These are phyloP conservation scores for Falco peregrinus DNA, from an alignment of 2,797 vertebrate species.

Conservation along the genomic window DNA sequence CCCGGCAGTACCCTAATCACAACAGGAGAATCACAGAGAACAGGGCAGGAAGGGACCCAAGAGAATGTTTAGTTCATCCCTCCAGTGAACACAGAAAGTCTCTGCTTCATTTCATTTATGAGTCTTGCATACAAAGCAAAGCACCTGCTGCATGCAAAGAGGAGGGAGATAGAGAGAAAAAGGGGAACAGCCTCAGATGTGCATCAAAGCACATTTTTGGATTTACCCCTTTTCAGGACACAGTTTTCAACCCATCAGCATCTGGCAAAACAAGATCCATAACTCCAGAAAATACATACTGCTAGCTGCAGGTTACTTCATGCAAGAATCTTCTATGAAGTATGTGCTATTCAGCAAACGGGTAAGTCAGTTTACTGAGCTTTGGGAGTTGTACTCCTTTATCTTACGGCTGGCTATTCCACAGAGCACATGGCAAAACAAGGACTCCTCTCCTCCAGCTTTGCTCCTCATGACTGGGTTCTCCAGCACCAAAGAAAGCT, in stretches of 20 bases:
- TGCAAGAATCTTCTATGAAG: neutral
- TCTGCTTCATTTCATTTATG: neutral
- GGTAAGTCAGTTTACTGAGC: neutral
- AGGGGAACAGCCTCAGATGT: neutral
- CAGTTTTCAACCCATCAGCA: neutral
- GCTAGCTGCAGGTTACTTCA: neutral
- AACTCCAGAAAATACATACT: neutral
- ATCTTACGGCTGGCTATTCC: neutral
- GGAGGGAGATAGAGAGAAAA: neutral
- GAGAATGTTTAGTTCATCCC: neutral
- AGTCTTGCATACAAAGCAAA: neutral
- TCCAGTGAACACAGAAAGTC: neutral
- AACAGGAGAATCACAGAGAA: neutral
- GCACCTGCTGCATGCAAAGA: neutral
- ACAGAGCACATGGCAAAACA: neutral
- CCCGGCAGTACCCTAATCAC: neutral
- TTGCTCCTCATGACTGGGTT: neutral
- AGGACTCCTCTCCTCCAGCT: neutral
- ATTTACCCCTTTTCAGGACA: neutral
- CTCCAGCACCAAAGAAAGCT: neutral
- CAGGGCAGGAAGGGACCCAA: neutral
- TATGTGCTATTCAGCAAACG: fast-evolving
- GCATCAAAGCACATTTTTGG: neutral
- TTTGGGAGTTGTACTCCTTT: neutral
- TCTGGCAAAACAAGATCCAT: neutral